These are phyloP conservation scores for Eulemur rufifrons DNA, from an alignment of 2,113 vertebrate species.

Conservation along the genomic window DNA sequence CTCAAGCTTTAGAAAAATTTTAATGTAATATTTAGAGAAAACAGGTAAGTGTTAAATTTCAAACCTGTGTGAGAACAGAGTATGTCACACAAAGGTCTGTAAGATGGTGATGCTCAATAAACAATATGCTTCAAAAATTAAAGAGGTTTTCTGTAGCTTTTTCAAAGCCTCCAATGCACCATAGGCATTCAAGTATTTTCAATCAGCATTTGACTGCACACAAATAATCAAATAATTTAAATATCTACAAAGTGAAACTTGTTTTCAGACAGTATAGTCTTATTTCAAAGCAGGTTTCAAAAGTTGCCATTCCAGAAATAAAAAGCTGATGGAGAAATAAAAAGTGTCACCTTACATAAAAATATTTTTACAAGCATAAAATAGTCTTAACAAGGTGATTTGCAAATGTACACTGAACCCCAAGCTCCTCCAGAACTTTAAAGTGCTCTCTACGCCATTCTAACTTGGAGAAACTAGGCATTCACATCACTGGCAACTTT, in stretches of 20 bases:
- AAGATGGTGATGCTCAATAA: not conserved
- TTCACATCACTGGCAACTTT: slow-evolving; percentile 70
- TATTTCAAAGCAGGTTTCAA: slow-evolving; percentile 65
- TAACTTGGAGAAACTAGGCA: slow-evolving; percentile 39
- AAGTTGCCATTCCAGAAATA: slow-evolving; percentile 54
- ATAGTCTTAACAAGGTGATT: slow-evolving; percentile 52
- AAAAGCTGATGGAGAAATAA: slow-evolving; percentile 61
- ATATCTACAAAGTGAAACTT: not conserved
- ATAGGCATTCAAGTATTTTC: not conserved
- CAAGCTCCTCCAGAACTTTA: slow-evolving; percentile 44
- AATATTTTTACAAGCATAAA: slow-evolving; percentile 51
- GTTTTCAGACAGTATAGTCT: slow-evolving; percentile 12
- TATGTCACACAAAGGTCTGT: not conserved
- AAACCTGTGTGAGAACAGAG: not conserved
- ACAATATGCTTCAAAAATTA: not conserved
- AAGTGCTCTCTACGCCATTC: slow-evolving; percentile 73
- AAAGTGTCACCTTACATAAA: slow-evolving; percentile 41
- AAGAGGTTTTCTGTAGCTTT: not conserved
- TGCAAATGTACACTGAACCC: slow-evolving; percentile 57
- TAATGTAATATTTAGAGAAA: slow-evolving; percentile 14
- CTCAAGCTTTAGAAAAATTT: slow-evolving; percentile 14
- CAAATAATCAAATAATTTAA: slow-evolving; percentile 46
- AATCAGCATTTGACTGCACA: not conserved
- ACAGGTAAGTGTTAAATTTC: not conserved
- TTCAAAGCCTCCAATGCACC: not conserved